Conservation (phyloP, 1,140 invertebrate genomes). For the Calosoma granatense region DNA sequence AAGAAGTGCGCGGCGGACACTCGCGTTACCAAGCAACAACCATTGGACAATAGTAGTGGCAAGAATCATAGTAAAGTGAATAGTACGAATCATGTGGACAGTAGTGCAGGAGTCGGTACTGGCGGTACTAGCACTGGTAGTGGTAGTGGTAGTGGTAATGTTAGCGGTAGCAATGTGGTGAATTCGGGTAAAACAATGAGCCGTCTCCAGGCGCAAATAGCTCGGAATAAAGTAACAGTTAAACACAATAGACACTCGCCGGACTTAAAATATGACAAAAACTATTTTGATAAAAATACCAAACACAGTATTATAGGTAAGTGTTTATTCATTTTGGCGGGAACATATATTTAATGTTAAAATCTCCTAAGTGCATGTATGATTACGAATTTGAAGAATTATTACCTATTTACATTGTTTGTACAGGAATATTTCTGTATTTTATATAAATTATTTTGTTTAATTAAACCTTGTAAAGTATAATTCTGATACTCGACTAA, state of each 20-base stretch:
- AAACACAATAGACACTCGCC: conserved; percentile 7
- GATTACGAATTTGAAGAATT: no score
- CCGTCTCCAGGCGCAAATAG: conserved; percentile 9
- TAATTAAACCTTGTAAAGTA: no score
- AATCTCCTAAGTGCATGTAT: no score
- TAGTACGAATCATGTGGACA: neutral
- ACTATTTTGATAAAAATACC: neutral
- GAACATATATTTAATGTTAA: no score
- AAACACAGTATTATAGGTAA: conserved; percentile 12
- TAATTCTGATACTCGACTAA: no score
- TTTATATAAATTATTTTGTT: no score
- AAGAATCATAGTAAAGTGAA: neutral
- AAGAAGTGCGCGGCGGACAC: neutral
- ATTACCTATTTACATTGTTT: no score
- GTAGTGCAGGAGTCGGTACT: neutral
- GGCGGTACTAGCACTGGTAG: no score
- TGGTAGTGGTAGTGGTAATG: neutral
- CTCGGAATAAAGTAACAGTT: conserved; percentile 7
- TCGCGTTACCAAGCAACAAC: neutral
- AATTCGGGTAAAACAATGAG: conserved; percentile 6
- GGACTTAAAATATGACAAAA: neutral
- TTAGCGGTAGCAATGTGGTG: no score
- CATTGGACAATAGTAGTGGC: neutral
- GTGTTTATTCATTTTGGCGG: no score
- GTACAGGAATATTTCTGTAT: no score